phyloP scores from a whole-genome alignment of 2,888 invertebrate species.

The Lacanobia oleracea region DNA sequence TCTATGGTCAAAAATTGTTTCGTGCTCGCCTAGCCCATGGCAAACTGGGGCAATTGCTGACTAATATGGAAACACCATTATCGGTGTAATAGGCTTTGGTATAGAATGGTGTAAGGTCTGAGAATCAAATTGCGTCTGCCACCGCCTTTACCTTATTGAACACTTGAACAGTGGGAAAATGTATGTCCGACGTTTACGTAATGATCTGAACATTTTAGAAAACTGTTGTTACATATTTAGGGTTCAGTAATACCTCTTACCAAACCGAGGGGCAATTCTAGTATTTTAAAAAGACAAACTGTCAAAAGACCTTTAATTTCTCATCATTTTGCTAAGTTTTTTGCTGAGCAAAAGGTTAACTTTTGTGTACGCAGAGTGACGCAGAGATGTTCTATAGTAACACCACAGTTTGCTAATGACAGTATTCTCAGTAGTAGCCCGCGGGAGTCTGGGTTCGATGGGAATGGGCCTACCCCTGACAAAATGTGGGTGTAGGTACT shows the following conservation, averaged over 20 bases:
- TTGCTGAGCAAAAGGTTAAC: too few relatives aligned
- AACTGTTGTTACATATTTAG: not conserved
- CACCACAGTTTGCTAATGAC: not conserved
- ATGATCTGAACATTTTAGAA: constrained; percentile 27
- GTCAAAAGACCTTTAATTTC: too few relatives aligned
- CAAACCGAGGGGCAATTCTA: not conserved
- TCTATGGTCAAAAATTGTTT: constrained; percentile 81
- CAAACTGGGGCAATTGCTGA: constrained; percentile 81
- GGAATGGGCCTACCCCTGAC: not conserved
- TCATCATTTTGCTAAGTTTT: too few relatives aligned
- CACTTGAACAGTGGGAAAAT: constrained; percentile 75
- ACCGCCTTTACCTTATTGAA: constrained; percentile 76
- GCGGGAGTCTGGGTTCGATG: not conserved
- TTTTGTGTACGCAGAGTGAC: too few relatives aligned
- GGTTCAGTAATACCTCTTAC: not conserved
- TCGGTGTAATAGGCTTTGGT: constrained; percentile 67
- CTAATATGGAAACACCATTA: constrained; percentile 86
- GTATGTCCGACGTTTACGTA: constrained; percentile 31
- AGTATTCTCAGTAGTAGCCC: not conserved
- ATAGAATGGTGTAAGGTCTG: constrained; percentile 81
- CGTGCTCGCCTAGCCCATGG: constrained; percentile 81
- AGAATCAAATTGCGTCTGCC: constrained; percentile 76
- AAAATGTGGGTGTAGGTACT: constrained; percentile 1
- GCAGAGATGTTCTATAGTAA: not conserved
- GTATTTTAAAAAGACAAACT: too few relatives aligned